Evolutionary conservation across 2,113 vertebrate species (phyloP), one percentile per base, ranked within the genome.

Genomic region (Carettochelys insculpta): DNA sequence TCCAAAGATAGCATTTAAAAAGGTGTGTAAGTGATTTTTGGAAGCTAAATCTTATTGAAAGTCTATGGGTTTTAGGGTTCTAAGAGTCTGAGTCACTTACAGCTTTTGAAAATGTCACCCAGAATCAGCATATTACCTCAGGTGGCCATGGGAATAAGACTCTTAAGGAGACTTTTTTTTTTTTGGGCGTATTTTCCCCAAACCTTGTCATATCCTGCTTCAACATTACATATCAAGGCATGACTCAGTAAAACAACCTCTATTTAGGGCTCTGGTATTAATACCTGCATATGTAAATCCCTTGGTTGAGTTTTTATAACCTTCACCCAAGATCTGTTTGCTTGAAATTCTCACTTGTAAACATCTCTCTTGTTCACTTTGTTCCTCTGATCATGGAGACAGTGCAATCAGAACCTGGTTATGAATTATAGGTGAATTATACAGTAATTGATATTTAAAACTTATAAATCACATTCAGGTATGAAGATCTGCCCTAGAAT

Each of bases 401-500:
- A 48, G 83, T 89, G 71, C 90, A 92, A 90, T 82, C 27, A 10
- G 82, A 31, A 79, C 58, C 22, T 92, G 75, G 85, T 77, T 86
- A 87, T 38, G 43, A n/a, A n/a, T 77, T 80, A 91, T 92, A 77
- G 82, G 85, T 91, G 53, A 90, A 89, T 75, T 91, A 25, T 71
- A 50, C 76, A 1, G 86, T 1, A 56, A 94, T 83, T 82, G 80
- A 68, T 89, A 92, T 43, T 88, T 1, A 51, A 90, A 73, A 51
- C 75, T 83, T 85, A 2, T 80, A 85, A 2, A 82, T 53, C 61
- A 19, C 77, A 77, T 41, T 61, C 79, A 81, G 48, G 86, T 2
- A 47, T 50, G 88, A 75, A 52, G 88, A 90, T 88, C 71, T 78
- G 93, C 73, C 77, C 51, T 14, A 0, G 17, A 78, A 47, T 77